phyloP scores from a whole-genome alignment of 2,113 vertebrate genomes.

The Neolamprologus hecqui region DNA sequence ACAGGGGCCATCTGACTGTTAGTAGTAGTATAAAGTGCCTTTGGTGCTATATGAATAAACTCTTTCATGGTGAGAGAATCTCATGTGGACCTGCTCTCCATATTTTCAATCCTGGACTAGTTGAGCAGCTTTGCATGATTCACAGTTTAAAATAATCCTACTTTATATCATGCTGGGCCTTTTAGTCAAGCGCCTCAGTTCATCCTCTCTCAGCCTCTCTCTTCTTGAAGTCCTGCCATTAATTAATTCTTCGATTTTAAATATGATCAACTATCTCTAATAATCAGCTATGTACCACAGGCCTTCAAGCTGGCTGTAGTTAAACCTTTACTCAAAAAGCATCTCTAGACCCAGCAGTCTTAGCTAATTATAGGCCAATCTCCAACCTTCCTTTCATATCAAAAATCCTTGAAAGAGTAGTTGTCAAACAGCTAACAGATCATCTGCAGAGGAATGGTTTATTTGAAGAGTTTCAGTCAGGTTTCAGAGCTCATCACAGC shows the following conservation, averaged over 20 bases:
- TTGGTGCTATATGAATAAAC: neutral
- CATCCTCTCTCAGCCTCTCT: neutral
- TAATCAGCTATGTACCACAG: neutral
- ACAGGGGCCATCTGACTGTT: neutral
- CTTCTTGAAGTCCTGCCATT: neutral
- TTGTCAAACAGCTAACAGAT: neutral
- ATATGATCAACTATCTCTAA: neutral
- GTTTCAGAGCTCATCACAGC: neutral
- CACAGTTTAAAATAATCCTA: neutral
- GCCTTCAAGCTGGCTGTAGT: fast-evolving
- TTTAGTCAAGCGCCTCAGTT: neutral
- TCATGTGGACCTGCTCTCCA: neutral
- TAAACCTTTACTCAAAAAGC: fast-evolving
- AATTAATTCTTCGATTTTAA: fast-evolving
- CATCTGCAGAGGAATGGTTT: neutral
- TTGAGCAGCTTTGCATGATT: neutral
- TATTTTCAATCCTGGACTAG: neutral
- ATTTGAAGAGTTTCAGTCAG: neutral
- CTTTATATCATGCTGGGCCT: neutral
- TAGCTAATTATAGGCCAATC: neutral
- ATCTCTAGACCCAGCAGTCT: neutral
- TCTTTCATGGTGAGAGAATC: neutral
- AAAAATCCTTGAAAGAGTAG: neutral
- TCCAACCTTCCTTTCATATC: neutral
- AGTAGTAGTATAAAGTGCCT: fast-evolving